Evolutionary conservation across 2,113 vertebrate genomes (phyloP), one percentile per base, ranked within the genome.

Genomic region (Garra rufa): DNA sequence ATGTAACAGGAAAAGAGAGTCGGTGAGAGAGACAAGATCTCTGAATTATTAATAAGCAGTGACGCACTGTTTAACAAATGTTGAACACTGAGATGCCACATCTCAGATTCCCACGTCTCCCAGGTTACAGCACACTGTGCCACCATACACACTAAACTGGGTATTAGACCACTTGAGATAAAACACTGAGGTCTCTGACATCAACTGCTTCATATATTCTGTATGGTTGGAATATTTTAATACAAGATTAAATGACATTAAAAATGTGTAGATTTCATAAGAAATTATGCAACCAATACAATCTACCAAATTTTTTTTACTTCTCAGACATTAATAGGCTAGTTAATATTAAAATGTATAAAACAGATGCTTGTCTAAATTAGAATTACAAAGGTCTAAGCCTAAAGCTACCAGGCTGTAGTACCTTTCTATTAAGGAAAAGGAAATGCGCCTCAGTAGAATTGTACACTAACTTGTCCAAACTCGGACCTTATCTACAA

Each of bases 31-130:
- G 87, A 89, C 88, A 69, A 55, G 70, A 17, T 71, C 87, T 91
- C 89, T 91, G 90, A 92, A 92, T 90, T 89, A 91, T 90, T 90
- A 88, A 89, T 91, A 78, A 48, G 65, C 46, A 75, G 73, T 83
- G 89, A 81, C 87, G 86, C 69, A 26, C 43, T 69, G 76, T 85
- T 91, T 88, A 86, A 84, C 92, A 93, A 89, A 93, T 93, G 91
- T 82, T 90, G 87, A 86, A 86, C 79, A 85, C 80, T 87, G 87
- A 88, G 90, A 91, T 89, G 89, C 86, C 87, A 89, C 81, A 90
- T 90, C 89, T 93, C 91, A 61, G 30, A 86, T 93, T 93, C 87
- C 91, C 10, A 48, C n/a, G 69, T 52, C 70, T 34, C 44, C 65
- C 30, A 26, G 46, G 63, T 70, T 76, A 63, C 67, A 76, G 24